A percentile compares a stretch with the other conserved stretches of the same genome.
Evolutionary conservation across 2,113 vertebrate genomes (phyloP).

Genomic region (Sinocyclocheilus rhinocerous): DNA sequence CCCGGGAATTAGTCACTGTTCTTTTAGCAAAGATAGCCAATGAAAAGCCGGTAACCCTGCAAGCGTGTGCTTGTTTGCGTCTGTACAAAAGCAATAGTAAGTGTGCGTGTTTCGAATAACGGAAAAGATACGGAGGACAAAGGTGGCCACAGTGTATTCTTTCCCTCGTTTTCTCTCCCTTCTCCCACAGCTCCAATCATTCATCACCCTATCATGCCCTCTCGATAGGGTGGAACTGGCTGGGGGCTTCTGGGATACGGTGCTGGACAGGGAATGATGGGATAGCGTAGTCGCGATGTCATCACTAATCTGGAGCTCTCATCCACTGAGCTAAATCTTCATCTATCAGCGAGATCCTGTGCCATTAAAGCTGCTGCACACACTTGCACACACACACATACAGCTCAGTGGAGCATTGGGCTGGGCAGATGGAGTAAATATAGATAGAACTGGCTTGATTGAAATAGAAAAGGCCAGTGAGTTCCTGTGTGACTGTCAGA

Average conservation of each 20-base stretch:
- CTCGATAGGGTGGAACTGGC: conserved; percentile 65
- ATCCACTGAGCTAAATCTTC: conserved; percentile 67
- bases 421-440: conserved; percentile 76
- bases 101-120: conserved; percentile 56
- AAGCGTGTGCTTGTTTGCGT: conserved; percentile 8
- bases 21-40: conserved; percentile 56
- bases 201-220: conserved; percentile 70
- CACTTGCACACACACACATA: conserved; percentile 23
- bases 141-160: neutral
- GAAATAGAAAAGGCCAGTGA: conserved; percentile 63
- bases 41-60: conserved; percentile 50
- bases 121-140: conserved; percentile 14
- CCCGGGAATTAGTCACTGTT: conserved; percentile 27
- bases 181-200: conserved; percentile 55
- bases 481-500: conserved; percentile 60
- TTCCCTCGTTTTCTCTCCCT: neutral
- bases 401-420: conserved; percentile 70
- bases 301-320: conserved; percentile 70
- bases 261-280: conserved; percentile 73
- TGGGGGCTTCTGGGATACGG: conserved; percentile 57
- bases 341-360: conserved; percentile 62
- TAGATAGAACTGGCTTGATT: conserved; percentile 69
- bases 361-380: conserved; percentile 64
- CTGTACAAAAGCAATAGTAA: neutral
- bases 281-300: conserved; percentile 68